Percentiles rank a stretch among this genome's conserved stretches.
These are phyloP conservation scores for Microcebus lehilahytsara DNA, from an alignment of 2,113 vertebrate genomes.

Conservation along the genomic window DNA sequence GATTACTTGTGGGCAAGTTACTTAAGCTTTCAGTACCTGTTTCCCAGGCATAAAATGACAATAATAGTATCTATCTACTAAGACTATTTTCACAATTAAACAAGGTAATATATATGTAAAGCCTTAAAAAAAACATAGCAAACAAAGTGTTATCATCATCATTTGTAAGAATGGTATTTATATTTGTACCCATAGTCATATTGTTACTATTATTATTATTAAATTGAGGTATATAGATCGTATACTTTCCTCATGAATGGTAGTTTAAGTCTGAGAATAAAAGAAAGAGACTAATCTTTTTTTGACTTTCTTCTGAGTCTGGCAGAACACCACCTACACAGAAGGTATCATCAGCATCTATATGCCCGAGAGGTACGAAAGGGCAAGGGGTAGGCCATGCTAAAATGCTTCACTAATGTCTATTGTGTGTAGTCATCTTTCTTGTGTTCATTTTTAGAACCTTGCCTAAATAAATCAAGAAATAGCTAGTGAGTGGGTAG, in stretches of 20 bases:
- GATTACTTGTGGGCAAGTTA: neutral
- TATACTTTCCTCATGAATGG: neutral
- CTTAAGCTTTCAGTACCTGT: neutral
- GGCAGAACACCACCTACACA: neutral
- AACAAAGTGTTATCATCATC: neutral
- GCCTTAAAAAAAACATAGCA: neutral
- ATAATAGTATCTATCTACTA: neutral
- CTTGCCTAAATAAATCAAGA: neutral
- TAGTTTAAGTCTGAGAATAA: neutral
- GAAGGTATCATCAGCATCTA: neutral
- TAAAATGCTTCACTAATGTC: neutral
- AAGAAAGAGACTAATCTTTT: neutral
- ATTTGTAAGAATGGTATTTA: neutral
- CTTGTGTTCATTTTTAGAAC: neutral
- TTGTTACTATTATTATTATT: neutral
- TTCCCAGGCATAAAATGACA: neutral
- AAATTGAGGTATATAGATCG: neutral
- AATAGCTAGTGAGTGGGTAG: neutral
- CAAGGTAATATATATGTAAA: neutral
- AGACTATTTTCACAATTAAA: neutral
- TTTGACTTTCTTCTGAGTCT: neutral
- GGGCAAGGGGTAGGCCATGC: neutral
- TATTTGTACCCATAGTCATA: neutral
- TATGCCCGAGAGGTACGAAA: neutral
- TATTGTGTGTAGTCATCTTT: neutral